Base-by-base conservation (phyloP, 2,888 invertebrate species). In the Seira musarum region DNA sequence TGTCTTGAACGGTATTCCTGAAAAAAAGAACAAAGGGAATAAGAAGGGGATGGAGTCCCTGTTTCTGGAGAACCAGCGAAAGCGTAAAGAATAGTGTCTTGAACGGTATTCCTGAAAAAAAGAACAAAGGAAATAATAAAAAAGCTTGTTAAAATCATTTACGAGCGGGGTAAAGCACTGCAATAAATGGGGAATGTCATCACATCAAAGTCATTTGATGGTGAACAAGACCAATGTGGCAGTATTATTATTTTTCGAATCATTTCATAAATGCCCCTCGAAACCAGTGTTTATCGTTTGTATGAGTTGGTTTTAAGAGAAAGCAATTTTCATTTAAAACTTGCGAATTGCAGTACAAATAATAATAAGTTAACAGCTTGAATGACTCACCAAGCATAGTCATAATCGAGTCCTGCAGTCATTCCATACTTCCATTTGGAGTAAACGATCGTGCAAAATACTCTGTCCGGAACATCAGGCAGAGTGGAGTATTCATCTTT, bases 401-500 rank as follows among this genome's bases (percentile, higher is more conserved):
- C 93, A 87, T 93, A 95, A 88, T 94, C 91, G 0, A 94, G 91
- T 1, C 91, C 91, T 1, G 91, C 89, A 82, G 91, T 91, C 1
- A 91, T 91, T 63, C 93, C 92, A 88, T 93, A 95, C 70, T 92
- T 91, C 95, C 95, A 95, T 46, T 91, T 91, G 2, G 94, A 93
- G 83, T 93, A 92, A 1, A 95, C 94, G 10, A 93, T 90, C 0
- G 95, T 95, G 89, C 94, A 94, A 88, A 94, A 93, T 87, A 95
- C 92, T 83, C 95, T 91, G 88, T 95, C 95, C 63, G 93, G 91
- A 57, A 92, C 92, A 88, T 95, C 94, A 0, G 93, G 92, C 21
- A 95, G 89, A 0, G 94, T 93, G 25, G 94, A 92, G 88, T 93
- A 95, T 87, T 94, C 94, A 87, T 95, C 95, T 88, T 93, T 92